Percentiles rank a stretch among this genome's conserved stretches.
Conservation (phyloP, 2,888 invertebrate genomes). For the Didymodactylos carnosus region DNA sequence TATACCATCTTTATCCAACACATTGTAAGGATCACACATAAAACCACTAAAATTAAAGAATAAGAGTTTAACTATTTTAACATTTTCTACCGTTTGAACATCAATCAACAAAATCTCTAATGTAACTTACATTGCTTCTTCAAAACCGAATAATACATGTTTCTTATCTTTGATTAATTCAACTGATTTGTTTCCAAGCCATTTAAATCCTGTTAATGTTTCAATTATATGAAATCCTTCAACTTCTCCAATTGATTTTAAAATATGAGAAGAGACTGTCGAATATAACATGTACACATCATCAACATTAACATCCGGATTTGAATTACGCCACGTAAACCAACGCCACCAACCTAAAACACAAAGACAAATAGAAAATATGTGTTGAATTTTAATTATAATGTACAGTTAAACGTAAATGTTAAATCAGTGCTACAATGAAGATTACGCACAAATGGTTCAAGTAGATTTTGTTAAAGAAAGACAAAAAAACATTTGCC, state of each 20-base stretch:
- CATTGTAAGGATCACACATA: conserved; percentile 60
- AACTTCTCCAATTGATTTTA: conserved; percentile 54
- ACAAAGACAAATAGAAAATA: not conserved
- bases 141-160: conserved; percentile 71
- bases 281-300: conserved; percentile 69
- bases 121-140: conserved; percentile 63
- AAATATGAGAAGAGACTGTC: conserved; percentile 85
- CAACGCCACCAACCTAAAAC: conserved; percentile 59
- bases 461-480: too few relatives aligned
- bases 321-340: conserved; percentile 39
- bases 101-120: too few relatives aligned
- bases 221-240: conserved; percentile 61
- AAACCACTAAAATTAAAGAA: conserved; percentile 42
- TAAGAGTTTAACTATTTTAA: too few relatives aligned
- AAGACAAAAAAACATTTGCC: too few relatives aligned
- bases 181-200: conserved; percentile 78
- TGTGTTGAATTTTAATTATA: not conserved
- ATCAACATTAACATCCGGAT: conserved; percentile 25
- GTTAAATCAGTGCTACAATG: too few relatives aligned
- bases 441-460: too few relatives aligned
- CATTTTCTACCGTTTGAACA: conserved; percentile 2
- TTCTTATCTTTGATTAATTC: conserved; percentile 52
- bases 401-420: not conserved
- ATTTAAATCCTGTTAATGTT: conserved; percentile 94
- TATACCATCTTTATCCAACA: conserved; percentile 88